A percentile compares a stretch with the other conserved stretches of the same genome.
These are phyloP conservation scores for Gorsachius magnificus DNA, from an alignment of 2,797 vertebrate genomes.

Conservation along the genomic window DNA sequence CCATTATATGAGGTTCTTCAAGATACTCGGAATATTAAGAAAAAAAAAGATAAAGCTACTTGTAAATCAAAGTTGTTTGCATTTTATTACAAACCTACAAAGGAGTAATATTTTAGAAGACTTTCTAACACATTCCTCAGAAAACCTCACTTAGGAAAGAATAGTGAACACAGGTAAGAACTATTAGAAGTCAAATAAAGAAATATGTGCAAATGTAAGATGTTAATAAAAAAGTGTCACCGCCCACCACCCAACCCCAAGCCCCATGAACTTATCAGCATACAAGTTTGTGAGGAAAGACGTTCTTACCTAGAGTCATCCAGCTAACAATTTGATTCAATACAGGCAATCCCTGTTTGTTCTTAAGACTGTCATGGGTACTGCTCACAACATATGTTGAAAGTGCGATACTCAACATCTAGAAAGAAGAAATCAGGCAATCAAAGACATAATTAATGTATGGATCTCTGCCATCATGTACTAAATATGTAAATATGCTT, in stretches of 20 bases:
- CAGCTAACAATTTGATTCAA: slow-evolving; percentile 92
- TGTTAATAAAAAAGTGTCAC: neutral
- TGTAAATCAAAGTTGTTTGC: neutral
- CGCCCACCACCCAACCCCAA: neutral
- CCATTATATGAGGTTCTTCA: neutral
- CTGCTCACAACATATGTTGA: slow-evolving; percentile 83
- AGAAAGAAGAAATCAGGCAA: neutral
- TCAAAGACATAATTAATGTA: neutral
- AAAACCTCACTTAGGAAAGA: neutral
- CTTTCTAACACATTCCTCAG: neutral
- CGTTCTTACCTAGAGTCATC: slow-evolving; percentile 85
- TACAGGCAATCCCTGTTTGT: slow-evolving; percentile 88
- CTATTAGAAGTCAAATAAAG: neutral
- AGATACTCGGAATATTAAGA: neutral
- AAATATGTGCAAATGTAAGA: neutral
- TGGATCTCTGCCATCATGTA: neutral
- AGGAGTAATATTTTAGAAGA: neutral
- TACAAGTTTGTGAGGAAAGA: neutral
- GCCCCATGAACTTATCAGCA: neutral
- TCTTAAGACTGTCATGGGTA: slow-evolving; percentile 88
- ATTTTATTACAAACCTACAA: neutral
- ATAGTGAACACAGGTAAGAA: neutral
- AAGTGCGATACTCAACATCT: slow-evolving; percentile 85
- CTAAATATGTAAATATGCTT: neutral
- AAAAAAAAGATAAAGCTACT: neutral